Evolutionary conservation across 2,888 invertebrate species (phyloP).

Genomic region (Smittia sp.): DNA sequence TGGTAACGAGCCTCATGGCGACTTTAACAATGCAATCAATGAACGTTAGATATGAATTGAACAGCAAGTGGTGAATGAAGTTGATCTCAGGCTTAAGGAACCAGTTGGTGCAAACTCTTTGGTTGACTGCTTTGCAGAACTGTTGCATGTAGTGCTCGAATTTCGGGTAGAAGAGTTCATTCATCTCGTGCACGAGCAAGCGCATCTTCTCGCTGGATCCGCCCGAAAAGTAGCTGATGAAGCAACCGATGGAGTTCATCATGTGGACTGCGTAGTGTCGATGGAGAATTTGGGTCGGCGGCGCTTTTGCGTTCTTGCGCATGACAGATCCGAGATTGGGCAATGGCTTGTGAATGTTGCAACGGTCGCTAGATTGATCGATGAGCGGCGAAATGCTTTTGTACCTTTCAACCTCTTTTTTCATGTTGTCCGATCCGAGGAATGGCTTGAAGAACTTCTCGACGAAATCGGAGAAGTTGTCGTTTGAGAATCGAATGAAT

Average conservation of each 20-base stretch:
- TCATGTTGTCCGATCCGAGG: not conserved
- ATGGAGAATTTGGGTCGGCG: constrained; percentile 49
- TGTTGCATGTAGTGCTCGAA: constrained; percentile 18
- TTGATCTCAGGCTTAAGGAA: constrained; percentile 18
- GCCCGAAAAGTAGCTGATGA: too few relatives aligned
- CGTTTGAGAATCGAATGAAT: not conserved
- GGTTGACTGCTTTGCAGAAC: not conserved
- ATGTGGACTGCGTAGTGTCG: constrained; percentile 50
- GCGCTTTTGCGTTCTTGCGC: constrained; percentile 45
- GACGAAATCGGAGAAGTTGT: constrained; percentile 18
- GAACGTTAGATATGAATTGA: not conserved
- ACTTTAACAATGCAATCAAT: not conserved
- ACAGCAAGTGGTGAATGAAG: constrained; percentile 2
- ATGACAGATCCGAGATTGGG: constrained; percentile 51
- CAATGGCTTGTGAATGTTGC: constrained; percentile 49
- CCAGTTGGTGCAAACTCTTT: constrained; percentile 36
- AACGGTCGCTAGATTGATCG: constrained; percentile 46
- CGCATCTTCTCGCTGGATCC: too few relatives aligned
- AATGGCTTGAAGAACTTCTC: constrained; percentile 20
- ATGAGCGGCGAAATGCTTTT: not conserved
- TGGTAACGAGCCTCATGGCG: constrained; percentile 24
- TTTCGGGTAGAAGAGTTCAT: not conserved
- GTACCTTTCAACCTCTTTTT: too few relatives aligned
- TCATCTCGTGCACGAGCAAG: too few relatives aligned
- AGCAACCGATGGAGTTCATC: constrained; percentile 46